Conservation (phyloP, 2,797 vertebrate species). For the Cossypha caffra region DNA sequence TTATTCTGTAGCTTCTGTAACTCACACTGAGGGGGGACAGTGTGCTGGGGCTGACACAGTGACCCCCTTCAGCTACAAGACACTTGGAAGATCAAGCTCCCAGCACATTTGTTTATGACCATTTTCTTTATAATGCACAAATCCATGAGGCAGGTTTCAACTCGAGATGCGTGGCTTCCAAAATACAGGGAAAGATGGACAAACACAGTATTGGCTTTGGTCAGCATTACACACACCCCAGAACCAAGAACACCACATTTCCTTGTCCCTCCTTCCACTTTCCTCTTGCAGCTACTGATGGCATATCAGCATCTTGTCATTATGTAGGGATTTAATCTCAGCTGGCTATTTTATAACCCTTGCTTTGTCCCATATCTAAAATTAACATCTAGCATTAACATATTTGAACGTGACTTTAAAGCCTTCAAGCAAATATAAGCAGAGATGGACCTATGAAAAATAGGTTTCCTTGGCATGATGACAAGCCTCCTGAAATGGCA, state of each 20-base stretch:
- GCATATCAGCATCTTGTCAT: constrained; percentile 70
- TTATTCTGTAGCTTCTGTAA: background rate
- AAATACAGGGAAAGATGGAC: background rate
- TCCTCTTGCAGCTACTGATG: constrained; percentile 61
- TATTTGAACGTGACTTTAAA: constrained; percentile 80
- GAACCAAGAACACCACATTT: constrained; percentile 40
- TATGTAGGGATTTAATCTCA: constrained; percentile 75
- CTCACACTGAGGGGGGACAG: rapidly evolving
- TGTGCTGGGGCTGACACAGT: background rate
- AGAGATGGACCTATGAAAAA: constrained; percentile 65
- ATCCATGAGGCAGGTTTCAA: background rate
- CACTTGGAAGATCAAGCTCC: background rate
- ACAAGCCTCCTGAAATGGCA: constrained; percentile 66
- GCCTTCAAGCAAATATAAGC: constrained; percentile 64
- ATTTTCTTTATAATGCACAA: background rate
- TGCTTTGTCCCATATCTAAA: constrained; percentile 85
- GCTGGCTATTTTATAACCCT: constrained; percentile 82
- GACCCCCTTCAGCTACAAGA: background rate
- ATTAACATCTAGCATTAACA: constrained; percentile 88
- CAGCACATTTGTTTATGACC: background rate
- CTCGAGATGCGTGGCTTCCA: background rate
- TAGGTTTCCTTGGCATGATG: constrained; percentile 67
- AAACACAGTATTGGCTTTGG: constrained; percentile 20
- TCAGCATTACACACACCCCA: background rate
- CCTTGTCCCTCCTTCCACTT: constrained; percentile 20